phyloP scores from a whole-genome alignment of 2,113 vertebrate species.

The Hippoglossus stenolepis region DNA sequence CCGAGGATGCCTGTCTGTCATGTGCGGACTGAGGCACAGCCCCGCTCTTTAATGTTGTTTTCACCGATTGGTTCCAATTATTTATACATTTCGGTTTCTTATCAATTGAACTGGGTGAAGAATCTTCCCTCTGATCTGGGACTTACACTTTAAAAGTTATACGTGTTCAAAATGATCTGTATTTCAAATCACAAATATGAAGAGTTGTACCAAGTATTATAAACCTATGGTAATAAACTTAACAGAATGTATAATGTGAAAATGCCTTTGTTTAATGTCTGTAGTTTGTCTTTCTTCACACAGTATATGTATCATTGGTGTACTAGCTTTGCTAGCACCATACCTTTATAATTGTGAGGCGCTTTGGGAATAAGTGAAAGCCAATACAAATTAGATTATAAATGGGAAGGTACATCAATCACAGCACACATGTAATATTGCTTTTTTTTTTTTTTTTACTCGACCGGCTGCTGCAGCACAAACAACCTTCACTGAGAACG shows the following conservation, averaged over 20 bases:
- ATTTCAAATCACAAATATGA: not conserved
- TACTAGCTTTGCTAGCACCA: conserved; percentile 21
- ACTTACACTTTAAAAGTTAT: not conserved
- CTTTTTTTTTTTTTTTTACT: conserved; percentile 61
- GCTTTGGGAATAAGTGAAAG: conserved; percentile 76
- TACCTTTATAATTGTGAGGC: conserved; percentile 51
- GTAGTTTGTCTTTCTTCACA: conserved; percentile 16
- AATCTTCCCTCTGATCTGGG: not conserved
- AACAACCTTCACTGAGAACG: conserved; percentile 51
- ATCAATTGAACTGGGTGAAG: not conserved
- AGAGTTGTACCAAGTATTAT: conserved; percentile 50
- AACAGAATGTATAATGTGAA: too few species aligned
- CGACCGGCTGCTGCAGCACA: conserved; percentile 17
- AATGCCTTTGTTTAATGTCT: not conserved
- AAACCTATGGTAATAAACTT: not conserved
- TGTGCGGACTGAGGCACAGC: conserved; percentile 25
- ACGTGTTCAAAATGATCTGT: not conserved
- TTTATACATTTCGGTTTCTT: not conserved
- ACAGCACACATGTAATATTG: conserved; percentile 75
- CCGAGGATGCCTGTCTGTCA: conserved; percentile 56
- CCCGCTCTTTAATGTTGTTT: conserved; percentile 21
- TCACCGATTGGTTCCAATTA: not conserved
- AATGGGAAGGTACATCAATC: conserved; percentile 79
- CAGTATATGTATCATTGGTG: not conserved
- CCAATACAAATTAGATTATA: conserved; percentile 85